Conservation (phyloP, 2,113 vertebrate genomes). For the Poeciliopsis prolifica region DNA sequence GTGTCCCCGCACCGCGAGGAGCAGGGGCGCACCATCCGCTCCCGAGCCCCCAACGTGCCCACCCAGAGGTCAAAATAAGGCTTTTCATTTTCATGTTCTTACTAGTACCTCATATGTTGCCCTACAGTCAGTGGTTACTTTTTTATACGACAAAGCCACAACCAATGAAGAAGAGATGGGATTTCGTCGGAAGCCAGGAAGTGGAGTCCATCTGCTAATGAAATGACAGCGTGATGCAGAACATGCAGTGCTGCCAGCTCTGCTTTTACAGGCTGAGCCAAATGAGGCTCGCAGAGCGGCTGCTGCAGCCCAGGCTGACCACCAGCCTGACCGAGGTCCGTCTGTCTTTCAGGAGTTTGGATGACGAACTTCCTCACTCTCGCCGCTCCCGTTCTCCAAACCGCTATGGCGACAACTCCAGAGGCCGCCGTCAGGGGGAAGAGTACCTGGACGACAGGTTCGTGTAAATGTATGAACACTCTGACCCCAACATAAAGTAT, state of each 20-base stretch:
- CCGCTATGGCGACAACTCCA: constrained; percentile 88
- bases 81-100: not conserved
- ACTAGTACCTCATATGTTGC: not conserved
- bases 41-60: constrained; percentile 92
- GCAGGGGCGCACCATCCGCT: constrained; percentile 87
- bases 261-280: constrained; percentile 59
- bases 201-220: constrained; percentile 68
- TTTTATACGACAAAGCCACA: constrained; percentile 22
- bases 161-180: constrained; percentile 21
- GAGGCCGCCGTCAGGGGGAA: constrained; percentile 76
- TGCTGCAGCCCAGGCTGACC: constrained; percentile 40
- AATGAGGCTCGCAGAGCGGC: constrained; percentile 33
- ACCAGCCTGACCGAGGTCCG: constrained; percentile 13
- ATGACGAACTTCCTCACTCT: constrained; percentile 94
- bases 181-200: constrained; percentile 40
- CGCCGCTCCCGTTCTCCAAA: constrained; percentile 94
- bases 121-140: not conserved
- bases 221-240: constrained; percentile 58
- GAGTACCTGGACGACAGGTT: constrained; percentile 81
- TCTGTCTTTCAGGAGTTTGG: constrained; percentile 87
- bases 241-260: constrained; percentile 64
- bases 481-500: not conserved
- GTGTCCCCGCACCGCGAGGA: constrained; percentile 95
- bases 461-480: constrained; percentile 29
- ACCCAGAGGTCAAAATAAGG: constrained; percentile 89